These are phyloP conservation scores for Axinella damicornis DNA, from an alignment of 37 sponge, comb jelly and placozoan species.

Conservation along the genomic window DNA sequence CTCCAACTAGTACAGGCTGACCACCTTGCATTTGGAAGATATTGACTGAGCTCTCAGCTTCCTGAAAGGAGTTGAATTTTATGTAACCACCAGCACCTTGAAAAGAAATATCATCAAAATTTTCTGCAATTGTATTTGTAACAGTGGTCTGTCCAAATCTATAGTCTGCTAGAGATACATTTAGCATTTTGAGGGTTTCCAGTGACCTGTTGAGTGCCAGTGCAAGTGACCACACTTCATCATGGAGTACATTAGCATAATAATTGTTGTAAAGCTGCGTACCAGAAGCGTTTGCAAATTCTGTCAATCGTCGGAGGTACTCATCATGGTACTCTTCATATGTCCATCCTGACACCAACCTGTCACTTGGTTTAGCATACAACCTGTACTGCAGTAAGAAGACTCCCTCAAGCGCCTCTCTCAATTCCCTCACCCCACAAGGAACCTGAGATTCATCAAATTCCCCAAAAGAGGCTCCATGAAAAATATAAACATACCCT, in stretches of 20 bases:
- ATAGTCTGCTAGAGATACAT: conserved; percentile 14
- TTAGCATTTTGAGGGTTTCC: not conserved
- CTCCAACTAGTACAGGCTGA: too few relatives aligned
- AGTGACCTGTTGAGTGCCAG: conserved; percentile 50
- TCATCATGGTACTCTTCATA: too few relatives aligned
- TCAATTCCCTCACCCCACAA: conserved; percentile 20
- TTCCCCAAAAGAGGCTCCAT: conserved; percentile 16
- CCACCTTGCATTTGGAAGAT: too few relatives aligned
- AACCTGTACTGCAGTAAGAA: not conserved
- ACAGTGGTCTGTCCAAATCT: not conserved
- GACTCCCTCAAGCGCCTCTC: conserved; percentile 12
- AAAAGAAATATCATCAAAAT: not conserved
- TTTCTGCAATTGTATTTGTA: conserved; percentile 11
- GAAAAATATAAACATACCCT: conserved; percentile 31
- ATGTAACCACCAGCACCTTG: conserved; percentile 36
- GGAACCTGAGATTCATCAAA: not conserved
- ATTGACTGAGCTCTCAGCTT: too few relatives aligned
- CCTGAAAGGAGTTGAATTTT: too few relatives aligned
- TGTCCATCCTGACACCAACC: not conserved
- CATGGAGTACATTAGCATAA: conserved; percentile 35
- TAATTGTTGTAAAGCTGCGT: not conserved
- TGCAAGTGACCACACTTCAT: conserved; percentile 47
- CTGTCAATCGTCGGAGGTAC: too few relatives aligned
- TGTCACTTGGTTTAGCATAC: not conserved
- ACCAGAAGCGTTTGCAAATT: too few relatives aligned